These are phyloP conservation scores for Notarius quadriscutis DNA, from an alignment of 2,113 vertebrate genomes.

Conservation along the genomic window DNA sequence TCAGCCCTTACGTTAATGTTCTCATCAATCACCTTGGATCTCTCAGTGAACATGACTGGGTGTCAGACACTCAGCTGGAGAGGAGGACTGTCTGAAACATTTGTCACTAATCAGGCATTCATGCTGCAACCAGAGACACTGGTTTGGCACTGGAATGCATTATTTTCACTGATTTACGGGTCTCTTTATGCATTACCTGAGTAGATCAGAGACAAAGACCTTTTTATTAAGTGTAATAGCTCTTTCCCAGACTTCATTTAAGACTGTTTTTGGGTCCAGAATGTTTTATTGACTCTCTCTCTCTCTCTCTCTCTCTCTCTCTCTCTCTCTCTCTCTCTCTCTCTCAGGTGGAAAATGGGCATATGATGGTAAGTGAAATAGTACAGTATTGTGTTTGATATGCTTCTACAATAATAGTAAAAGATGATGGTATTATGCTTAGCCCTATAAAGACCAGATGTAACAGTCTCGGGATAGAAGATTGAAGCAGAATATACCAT, in stretches of 20 bases:
- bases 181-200: neutral
- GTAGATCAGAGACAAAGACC: neutral
- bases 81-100: conserved; percentile 55
- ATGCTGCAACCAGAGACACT: conserved; percentile 19
- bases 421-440: neutral
- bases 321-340: conserved; percentile 54
- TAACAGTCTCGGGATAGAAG: neutral
- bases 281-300: conserved; percentile 7
- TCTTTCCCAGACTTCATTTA: neutral
- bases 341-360: conserved; percentile 85
- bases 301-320: conserved; percentile 21
- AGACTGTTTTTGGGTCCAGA: neutral
- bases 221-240: neutral
- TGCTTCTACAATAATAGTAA: neutral
- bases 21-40: neutral
- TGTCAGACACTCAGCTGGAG: conserved; percentile 19
- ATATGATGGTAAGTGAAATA: conserved; percentile 81
- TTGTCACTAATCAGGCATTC: conserved; percentile 29
- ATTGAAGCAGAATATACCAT: neutral
- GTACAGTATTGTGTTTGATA: neutral
- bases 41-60: neutral
- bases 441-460: conserved; percentile 7
- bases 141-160: conserved; percentile 33
- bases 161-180: conserved; percentile 30
- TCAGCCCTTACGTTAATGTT: neutral